These are phyloP conservation scores for Agrypnia vestita DNA, from an alignment of 1,140 invertebrate genomes.

Conservation along the genomic window DNA sequence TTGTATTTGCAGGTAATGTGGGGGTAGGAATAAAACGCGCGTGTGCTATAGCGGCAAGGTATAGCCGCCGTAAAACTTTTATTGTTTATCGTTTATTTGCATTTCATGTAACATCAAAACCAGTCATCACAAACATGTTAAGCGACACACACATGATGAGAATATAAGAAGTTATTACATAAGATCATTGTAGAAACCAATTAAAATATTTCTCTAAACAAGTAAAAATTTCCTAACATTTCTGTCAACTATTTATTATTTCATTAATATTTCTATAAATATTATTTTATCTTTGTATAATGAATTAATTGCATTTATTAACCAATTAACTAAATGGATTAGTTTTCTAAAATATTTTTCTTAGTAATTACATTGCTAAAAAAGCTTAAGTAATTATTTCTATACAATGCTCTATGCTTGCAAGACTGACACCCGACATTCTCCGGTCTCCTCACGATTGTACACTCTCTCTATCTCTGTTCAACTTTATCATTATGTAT, in stretches of 20 bases:
- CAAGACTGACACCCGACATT: conserved; percentile 9
- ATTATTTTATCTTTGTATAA: conserved; percentile 54
- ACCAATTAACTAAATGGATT: conserved; percentile 57
- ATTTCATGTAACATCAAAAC: conserved; percentile 62
- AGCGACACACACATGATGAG: conserved; percentile 61
- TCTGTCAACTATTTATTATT: conserved; percentile 60
- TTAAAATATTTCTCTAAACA: conserved; percentile 60
- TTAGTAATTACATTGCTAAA: conserved; percentile 57
- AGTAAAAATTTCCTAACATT: conserved; percentile 60
- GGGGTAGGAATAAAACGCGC: conserved; percentile 33
- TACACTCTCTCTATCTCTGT: not conserved
- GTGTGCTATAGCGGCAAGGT: conserved; percentile 54
- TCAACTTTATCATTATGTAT: conserved; percentile 12
- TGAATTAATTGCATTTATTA: conserved; percentile 59
- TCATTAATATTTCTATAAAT: conserved; percentile 56
- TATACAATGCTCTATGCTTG: conserved; percentile 52
- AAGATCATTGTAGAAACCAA: conserved; percentile 60
- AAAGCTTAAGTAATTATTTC: conserved; percentile 58
- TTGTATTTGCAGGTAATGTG: not conserved
- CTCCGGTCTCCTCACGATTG: not conserved
- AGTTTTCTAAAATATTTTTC: conserved; percentile 57
- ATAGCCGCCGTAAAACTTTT: conserved; percentile 56
- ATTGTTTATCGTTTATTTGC: conserved; percentile 60
- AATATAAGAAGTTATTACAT: conserved; percentile 57
- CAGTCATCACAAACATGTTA: conserved; percentile 61